phyloP scores from a whole-genome alignment of 2,797 vertebrate species.

The Meriones psammophilus region DNA sequence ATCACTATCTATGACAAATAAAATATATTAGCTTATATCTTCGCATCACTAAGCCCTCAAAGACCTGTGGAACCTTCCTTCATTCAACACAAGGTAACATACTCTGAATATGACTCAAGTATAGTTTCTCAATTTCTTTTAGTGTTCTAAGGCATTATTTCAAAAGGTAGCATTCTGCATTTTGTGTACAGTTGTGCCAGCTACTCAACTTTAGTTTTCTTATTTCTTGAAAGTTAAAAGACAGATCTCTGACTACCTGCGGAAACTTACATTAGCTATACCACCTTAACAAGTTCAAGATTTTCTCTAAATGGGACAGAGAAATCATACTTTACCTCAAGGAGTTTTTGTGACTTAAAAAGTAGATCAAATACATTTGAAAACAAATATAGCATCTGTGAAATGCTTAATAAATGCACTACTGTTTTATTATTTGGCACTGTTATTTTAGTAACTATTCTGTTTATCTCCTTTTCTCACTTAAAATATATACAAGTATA shows the following conservation, averaged over 20 bases:
- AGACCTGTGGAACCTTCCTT: neutral
- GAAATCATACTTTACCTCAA: neutral
- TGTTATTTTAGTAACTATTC: neutral
- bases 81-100: neutral
- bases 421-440: neutral
- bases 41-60: constrained; percentile 11
- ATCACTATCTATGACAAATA: constrained; percentile 48
- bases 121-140: neutral
- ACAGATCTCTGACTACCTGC: neutral
- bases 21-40: constrained; percentile 5
- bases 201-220: neutral
- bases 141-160: neutral
- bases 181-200: neutral
- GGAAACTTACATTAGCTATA: neutral
- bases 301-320: neutral
- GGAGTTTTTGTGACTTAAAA: neutral
- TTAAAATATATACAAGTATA: neutral
- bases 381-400: neutral
- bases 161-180: neutral
- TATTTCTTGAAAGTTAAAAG: neutral
- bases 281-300: neutral
- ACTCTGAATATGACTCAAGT: neutral
- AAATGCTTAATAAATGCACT: neutral
- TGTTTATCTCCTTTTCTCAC: neutral
- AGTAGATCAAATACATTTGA: neutral